Base-by-base conservation (phyloP, 2,888 invertebrate species). In the Epirrita christyi region DNA sequence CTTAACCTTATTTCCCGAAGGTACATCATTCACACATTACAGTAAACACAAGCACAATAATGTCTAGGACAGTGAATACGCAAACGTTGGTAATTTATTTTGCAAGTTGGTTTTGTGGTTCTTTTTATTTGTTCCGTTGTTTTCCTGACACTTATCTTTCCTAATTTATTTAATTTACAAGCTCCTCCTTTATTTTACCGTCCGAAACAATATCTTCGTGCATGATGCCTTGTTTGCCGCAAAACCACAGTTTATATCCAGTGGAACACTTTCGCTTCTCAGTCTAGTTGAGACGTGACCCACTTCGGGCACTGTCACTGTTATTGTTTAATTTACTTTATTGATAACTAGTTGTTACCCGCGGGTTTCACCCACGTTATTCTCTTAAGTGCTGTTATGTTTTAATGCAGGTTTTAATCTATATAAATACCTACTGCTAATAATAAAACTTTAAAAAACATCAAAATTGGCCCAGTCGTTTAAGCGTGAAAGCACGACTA, bases 191-290 rank as follows among this genome's bases (percentile, higher is more conserved):
- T 38, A 28, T 45, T 36, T 15, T 9, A 43, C 34, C 15, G 43
- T 29, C 37, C 21, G 28, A 36, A 32, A 36, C 1, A 28, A 51
- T 51, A 21, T 46, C 27, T 34, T 40, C 41, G 46, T 55, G 51
- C 38, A 58, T 50, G 51, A 53, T 40, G 48, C 57, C 38, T 57
- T 51, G 54, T 61, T 61, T 55, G 54, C 48, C 45, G 44, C 59
- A 61, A 21, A 61, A 51, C 48, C 53, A 50, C 49, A 44, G 55
- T 63, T 60, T 53, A 55, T 51, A 45, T 62, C 61, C 51, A 59
- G 52, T 45, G 66, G 59, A 70, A 71, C 72, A 73, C 74, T 76
- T 76, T 78, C 75, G 66, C 70, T 74, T 67, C 64, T 64, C 63
- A 64, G 57, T 61, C 60, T 59, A 64, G 63, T 69, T 65, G 65